Evolutionary conservation across 2,888 invertebrate species (phyloP).

Genomic region (Dromius quadrimaculatus): DNA sequence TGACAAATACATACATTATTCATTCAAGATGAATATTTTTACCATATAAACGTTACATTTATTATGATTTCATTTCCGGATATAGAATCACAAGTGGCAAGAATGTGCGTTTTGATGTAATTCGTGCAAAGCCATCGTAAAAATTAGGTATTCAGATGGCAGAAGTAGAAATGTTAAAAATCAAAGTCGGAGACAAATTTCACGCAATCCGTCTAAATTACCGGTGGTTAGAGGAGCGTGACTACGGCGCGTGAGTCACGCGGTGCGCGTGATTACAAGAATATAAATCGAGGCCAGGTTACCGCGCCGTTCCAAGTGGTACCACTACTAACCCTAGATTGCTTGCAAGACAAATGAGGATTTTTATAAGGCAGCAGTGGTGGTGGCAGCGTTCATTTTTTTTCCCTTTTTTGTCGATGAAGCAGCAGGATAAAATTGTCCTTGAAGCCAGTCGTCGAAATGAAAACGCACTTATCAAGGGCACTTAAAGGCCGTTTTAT

Average conservation of each 20-base stretch:
- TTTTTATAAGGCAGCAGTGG: conserved; percentile 17
- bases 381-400: conserved; percentile 19
- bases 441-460: conserved; percentile 56
- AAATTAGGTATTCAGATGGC: conserved; percentile 24
- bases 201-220: conserved; percentile 45
- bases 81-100: conserved; percentile 12
- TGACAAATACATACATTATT: conserved; percentile 39
- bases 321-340: background rate
- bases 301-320: conserved; percentile 18
- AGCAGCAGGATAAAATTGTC: conserved; percentile 53
- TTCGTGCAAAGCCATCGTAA: conserved; percentile 15
- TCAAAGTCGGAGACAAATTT: conserved; percentile 43
- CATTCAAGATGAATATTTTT: conserved; percentile 33
- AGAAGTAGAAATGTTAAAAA: conserved; percentile 37
- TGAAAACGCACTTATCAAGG: conserved; percentile 65
- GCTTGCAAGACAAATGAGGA: conserved; percentile 27
- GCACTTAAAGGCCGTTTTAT: conserved; percentile 67
- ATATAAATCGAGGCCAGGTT: conserved; percentile 29
- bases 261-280: conserved; percentile 40
- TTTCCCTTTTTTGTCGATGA: conserved; percentile 2
- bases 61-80: conserved; percentile 22
- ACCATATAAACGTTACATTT: conserved; percentile 28
- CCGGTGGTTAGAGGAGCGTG: conserved; percentile 36
- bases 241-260: conserved; percentile 39
- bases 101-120: background rate